Conservation (phyloP, 2,113 vertebrate species). For the Sturnus vulgaris region DNA sequence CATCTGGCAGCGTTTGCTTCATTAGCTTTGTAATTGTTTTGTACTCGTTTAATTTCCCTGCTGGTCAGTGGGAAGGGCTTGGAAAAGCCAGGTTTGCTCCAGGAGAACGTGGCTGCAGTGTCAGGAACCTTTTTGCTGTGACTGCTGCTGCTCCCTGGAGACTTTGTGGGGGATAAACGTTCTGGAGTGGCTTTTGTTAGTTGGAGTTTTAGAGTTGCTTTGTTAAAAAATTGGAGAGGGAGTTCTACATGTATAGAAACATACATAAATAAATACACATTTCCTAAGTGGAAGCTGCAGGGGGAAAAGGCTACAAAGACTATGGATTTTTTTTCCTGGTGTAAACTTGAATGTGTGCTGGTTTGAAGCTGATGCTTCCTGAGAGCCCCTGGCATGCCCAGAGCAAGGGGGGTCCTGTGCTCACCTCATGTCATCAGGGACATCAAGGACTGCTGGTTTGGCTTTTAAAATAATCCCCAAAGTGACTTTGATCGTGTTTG, state of each 20-base stretch:
- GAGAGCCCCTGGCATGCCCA: neutral
- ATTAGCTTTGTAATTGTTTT: neutral
- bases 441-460: neutral
- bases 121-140: neutral
- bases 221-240: neutral
- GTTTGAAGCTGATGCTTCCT: neutral
- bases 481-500: neutral
- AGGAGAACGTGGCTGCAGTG: rapidly evolving
- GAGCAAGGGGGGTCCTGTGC: neutral
- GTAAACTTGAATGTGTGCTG: neutral
- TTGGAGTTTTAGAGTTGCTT: neutral
- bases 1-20: neutral
- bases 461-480: neutral
- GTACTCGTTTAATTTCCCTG: neutral
- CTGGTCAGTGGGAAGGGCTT: neutral
- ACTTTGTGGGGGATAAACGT: rapidly evolving
- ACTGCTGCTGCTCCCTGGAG: neutral
- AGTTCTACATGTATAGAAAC: rapidly evolving
- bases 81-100: neutral
- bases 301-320: neutral
- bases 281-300: neutral
- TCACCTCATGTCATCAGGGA: rapidly evolving
- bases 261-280: neutral
- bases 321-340: neutral
- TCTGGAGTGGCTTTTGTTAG: neutral